Percentiles rank a stretch among this genome's conserved stretches.
Evolutionary conservation across 2,888 invertebrate genomes (phyloP).

Genomic region (Rugalucina vietnamica): DNA sequence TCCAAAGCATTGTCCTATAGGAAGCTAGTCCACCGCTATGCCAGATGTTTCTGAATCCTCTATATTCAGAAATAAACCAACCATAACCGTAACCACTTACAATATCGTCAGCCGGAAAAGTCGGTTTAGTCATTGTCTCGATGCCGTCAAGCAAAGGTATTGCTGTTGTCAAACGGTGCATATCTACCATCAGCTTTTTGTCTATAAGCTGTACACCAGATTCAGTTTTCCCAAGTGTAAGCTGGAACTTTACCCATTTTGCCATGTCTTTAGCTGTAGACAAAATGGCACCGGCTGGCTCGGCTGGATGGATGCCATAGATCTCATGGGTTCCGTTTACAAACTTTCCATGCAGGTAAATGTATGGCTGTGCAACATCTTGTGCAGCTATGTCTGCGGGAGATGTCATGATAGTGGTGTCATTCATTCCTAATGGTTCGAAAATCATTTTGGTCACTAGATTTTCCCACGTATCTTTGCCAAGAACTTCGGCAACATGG

Average conservation of each 20-base stretch:
- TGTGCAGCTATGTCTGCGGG: conserved; percentile 21
- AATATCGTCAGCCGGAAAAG: conserved; percentile 62
- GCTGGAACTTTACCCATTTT: conserved; percentile 74
- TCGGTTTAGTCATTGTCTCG: conserved; percentile 34
- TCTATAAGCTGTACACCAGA: conserved; percentile 48
- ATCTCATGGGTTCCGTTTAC: conserved; percentile 30
- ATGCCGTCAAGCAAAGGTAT: neutral
- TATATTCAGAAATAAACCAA: conserved; percentile 72
- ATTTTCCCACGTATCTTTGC: conserved; percentile 50
- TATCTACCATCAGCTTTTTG: conserved; percentile 36
- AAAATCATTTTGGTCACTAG: conserved; percentile 50
- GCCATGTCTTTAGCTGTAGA: conserved; percentile 76
- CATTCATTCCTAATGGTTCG: conserved; percentile 54
- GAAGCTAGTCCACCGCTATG: conserved; percentile 49
- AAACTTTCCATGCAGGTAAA: conserved; percentile 31
- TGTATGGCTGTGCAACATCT: conserved; percentile 42
- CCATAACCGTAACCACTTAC: conserved; percentile 70
- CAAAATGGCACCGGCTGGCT: conserved; percentile 76
- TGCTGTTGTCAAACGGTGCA: neutral
- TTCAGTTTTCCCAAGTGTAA: conserved; percentile 58
- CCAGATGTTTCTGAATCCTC: conserved; percentile 55
- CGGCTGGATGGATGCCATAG: conserved; percentile 59
- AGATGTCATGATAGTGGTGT: conserved; percentile 37
- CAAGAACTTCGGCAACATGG: conserved; percentile 56
- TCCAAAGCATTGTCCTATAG: conserved; percentile 33